Evolutionary conservation across 1,140 invertebrate species (phyloP).

Genomic region (Coelopa frigida): DNA sequence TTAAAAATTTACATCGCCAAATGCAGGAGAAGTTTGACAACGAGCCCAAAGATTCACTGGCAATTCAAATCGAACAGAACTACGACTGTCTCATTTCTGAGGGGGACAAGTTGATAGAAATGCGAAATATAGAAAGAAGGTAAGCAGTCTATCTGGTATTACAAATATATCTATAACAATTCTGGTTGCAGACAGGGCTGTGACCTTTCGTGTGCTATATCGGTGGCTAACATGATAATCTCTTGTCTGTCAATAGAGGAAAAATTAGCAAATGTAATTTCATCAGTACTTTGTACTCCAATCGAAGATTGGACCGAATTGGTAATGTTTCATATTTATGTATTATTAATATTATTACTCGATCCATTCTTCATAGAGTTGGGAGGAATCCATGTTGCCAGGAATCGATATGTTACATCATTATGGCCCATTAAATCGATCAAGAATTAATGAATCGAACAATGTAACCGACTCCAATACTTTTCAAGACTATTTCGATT

Average conservation of each 20-base stretch:
- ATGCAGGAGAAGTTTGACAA: slow-evolving; percentile 36
- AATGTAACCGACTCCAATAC: slow-evolving; percentile 9
- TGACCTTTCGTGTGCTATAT: slow-evolving; percentile 37
- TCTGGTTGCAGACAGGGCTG: slow-evolving; percentile 27
- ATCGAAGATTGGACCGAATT: slow-evolving; percentile 39
- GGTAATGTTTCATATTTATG: slow-evolving; percentile 15
- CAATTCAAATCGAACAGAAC: slow-evolving; percentile 42
- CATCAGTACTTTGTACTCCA: slow-evolving; percentile 30
- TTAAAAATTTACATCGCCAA: slow-evolving; percentile 34
- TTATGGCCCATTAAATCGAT: slow-evolving; percentile 35
- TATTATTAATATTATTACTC: neutral
- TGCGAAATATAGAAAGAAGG: slow-evolving; percentile 32
- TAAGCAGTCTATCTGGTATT: too few species aligned
- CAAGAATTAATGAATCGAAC: slow-evolving; percentile 25
- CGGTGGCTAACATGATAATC: slow-evolving; percentile 35
- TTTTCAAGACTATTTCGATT: slow-evolving; percentile 24
- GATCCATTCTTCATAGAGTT: slow-evolving; percentile 23
- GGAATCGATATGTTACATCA: slow-evolving; percentile 43
- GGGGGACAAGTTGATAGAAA: slow-evolving; percentile 38
- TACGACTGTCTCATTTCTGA: slow-evolving; percentile 40
- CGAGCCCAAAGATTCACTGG: slow-evolving; percentile 36
- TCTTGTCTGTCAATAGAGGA: slow-evolving; percentile 34
- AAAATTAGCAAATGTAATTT: slow-evolving; percentile 33
- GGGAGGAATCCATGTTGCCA: slow-evolving; percentile 41
- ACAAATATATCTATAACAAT: slow-evolving; percentile 1